Evolutionary conservation across 2,797 vertebrate species (phyloP).

Genomic region (Chelon auratus): DNA sequence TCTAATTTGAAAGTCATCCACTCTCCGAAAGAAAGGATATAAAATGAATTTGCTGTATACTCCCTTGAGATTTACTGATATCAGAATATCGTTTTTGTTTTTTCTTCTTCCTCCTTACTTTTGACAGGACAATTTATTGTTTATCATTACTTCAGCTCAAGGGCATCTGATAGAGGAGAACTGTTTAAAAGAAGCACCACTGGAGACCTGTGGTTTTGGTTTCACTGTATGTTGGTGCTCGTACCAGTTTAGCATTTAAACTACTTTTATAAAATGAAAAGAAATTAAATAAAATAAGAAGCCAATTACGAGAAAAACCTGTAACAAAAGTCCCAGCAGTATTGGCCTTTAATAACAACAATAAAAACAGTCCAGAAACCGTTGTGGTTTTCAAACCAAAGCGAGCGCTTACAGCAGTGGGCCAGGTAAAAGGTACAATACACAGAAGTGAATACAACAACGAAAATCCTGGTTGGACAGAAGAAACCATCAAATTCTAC

Average conservation of each 20-base stretch:
- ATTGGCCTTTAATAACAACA: constrained; percentile 75
- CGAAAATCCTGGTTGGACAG: constrained; percentile 47
- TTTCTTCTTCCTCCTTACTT: not conserved
- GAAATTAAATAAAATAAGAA: no score
- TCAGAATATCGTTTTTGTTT: not conserved
- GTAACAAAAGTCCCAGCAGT: constrained; percentile 37
- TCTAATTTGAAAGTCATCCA: not conserved
- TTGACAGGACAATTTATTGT: rapidly evolving
- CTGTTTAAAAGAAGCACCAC: rapidly evolving
- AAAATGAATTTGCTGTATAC: not conserved
- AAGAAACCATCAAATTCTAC: constrained; percentile 29
- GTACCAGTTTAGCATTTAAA: not conserved
- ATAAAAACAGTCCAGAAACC: constrained; percentile 75
- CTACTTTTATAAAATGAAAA: not conserved
- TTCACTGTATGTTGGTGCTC: not conserved
- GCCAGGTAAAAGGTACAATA: constrained; percentile 65
- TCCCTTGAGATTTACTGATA: not conserved
- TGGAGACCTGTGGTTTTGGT: no score
- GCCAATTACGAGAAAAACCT: constrained; percentile 2
- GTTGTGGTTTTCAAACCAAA: constrained; percentile 60
- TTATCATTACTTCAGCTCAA: not conserved
- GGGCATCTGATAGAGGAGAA: not conserved
- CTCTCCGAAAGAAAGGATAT: not conserved
- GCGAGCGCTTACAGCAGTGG: constrained; percentile 74
- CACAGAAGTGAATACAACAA: constrained; percentile 60